phyloP scores from a whole-genome alignment of 2,888 invertebrate species.

The Tineola bisselliella region DNA sequence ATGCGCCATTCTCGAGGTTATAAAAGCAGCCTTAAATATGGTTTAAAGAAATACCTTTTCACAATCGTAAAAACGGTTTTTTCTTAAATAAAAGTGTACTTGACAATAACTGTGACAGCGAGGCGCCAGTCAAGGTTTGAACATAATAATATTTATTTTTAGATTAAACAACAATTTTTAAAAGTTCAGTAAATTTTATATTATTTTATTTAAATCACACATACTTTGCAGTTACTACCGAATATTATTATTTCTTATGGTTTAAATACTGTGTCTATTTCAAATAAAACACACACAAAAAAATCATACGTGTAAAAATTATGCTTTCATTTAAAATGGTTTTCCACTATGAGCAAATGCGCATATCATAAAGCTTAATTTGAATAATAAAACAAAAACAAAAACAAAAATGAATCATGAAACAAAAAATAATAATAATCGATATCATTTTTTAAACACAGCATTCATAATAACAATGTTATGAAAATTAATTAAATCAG shows the following conservation, averaged over 20 bases:
- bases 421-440: not conserved
- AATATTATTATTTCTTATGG: too few species aligned
- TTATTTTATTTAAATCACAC: not conserved
- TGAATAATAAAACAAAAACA: too few species aligned
- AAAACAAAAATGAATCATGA: not conserved
- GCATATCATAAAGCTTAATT: too few species aligned
- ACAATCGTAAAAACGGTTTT: not conserved
- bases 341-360: too few species aligned
- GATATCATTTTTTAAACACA: not conserved
- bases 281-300: too few species aligned
- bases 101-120: not conserved
- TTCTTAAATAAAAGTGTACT: not conserved
- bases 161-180: not conserved
- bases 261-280: too few species aligned
- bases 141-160: conserved; percentile 1
- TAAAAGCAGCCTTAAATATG: too few species aligned
- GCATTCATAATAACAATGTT: not conserved
- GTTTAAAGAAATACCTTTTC: not conserved
- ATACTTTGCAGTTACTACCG: too few species aligned
- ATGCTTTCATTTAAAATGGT: too few species aligned
- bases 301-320: too few species aligned
- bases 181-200: not conserved
- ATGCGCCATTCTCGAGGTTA: too few species aligned
- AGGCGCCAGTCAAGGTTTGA: not conserved
- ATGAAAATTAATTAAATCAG: not conserved